These are phyloP conservation scores for Myoxocephalus aenaeus DNA, from an alignment of 2,797 vertebrate species.

Conservation along the genomic window DNA sequence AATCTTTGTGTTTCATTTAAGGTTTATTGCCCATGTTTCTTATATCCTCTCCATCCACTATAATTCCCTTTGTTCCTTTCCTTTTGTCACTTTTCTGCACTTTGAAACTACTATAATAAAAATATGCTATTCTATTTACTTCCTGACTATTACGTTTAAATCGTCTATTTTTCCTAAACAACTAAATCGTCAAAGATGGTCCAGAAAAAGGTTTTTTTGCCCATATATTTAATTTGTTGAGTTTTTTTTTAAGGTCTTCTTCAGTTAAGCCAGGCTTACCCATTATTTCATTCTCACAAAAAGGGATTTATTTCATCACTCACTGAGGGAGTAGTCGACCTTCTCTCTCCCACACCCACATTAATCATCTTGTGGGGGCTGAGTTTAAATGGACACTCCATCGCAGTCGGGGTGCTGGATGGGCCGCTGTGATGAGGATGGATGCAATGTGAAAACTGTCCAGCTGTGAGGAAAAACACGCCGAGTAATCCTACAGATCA, in stretches of 20 bases:
- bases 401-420: slow-evolving; percentile 20
- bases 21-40: neutral
- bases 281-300: slow-evolving; percentile 35
- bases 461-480: slow-evolving; percentile 56
- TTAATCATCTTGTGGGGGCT: slow-evolving; percentile 46
- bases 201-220: neutral
- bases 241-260: slow-evolving; percentile 6
- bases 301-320: slow-evolving; percentile 34
- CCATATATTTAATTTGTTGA: neutral
- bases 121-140: neutral
- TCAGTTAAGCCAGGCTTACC: neutral
- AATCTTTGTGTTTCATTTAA: neutral
- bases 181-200: neutral
- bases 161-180: neutral
- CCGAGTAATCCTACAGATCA: slow-evolving; percentile 23
- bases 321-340: slow-evolving; percentile 6
- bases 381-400: slow-evolving; percentile 41
- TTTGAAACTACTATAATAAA: neutral
- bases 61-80: neutral
- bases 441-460: slow-evolving; percentile 50
- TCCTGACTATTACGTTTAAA: neutral
- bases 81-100: neutral
- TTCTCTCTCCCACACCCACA: slow-evolving; percentile 22
- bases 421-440: slow-evolving; percentile 41
- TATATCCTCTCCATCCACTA: neutral